phyloP scores from a whole-genome alignment of 2,888 invertebrate genomes.

The Polydrusus tereticollis region DNA sequence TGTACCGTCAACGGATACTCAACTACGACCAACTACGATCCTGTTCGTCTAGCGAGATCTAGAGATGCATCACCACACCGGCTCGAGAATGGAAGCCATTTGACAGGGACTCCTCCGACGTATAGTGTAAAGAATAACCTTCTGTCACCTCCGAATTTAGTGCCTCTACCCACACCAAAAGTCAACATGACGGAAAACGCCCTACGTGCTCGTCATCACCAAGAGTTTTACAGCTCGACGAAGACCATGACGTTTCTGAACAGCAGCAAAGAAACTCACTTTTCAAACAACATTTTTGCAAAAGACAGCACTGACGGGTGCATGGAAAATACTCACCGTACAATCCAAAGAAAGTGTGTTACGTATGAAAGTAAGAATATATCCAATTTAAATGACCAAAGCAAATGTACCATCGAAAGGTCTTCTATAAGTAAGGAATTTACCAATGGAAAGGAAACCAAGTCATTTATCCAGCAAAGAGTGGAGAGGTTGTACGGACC shows the following conservation, averaged over 20 bases:
- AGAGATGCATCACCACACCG: constrained; percentile 80
- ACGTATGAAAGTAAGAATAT: constrained; percentile 56
- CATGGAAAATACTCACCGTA: constrained; percentile 55
- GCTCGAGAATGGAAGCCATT: constrained; percentile 62
- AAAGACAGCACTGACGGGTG: constrained; percentile 64
- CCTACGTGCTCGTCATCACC: constrained; percentile 54
- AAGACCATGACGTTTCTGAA: constrained; percentile 58
- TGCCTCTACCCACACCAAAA: constrained; percentile 59
- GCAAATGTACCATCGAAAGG: constrained; percentile 56
- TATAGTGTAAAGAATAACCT: constrained; percentile 63
- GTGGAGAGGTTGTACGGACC: constrained; percentile 91
- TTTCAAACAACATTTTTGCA: constrained; percentile 56
- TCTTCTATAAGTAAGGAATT: constrained; percentile 57
- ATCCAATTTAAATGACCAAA: constrained; percentile 51
- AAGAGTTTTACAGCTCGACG: constrained; percentile 58
- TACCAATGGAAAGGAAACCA: constrained; percentile 69
- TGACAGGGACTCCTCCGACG: constrained; percentile 53
- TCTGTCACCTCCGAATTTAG: constrained; percentile 66
- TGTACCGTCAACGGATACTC: constrained; percentile 94
- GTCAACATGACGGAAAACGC: constrained; percentile 57
- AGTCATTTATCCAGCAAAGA: constrained; percentile 88
- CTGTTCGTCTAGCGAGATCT: constrained; percentile 73
- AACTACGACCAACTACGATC: constrained; percentile 88
- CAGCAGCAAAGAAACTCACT: constrained; percentile 56
- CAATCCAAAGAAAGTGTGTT: constrained; percentile 54